These are phyloP conservation scores for Nesometra sesokonis DNA, from an alignment of 35 echinoderm and acorn worm species.

Conservation along the genomic window DNA sequence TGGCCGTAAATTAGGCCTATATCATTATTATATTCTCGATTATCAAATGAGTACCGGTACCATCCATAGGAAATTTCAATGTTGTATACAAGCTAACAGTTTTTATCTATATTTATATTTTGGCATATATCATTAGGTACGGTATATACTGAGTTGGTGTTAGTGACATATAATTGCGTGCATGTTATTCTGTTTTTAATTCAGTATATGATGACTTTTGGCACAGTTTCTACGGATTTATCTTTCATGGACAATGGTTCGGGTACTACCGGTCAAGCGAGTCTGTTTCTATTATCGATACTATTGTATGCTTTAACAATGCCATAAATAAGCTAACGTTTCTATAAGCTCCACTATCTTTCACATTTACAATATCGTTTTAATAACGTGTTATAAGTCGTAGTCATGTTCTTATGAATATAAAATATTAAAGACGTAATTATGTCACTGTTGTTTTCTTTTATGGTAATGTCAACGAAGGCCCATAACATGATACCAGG, in stretches of 20 bases:
- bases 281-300: neutral
- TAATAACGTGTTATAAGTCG: too few species aligned
- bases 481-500: neutral
- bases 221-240: neutral
- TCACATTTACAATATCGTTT: too few species aligned
- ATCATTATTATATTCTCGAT: neutral
- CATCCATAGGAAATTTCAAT: too few species aligned
- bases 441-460: too few species aligned
- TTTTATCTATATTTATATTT: too few species aligned
- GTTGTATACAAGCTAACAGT: too few species aligned
- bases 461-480: too few species aligned
- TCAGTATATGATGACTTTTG: neutral
- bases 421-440: too few species aligned
- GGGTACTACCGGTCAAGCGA: neutral
- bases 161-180: neutral
- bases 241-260: neutral
- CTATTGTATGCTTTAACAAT: neutral
- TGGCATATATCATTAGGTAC: too few species aligned
- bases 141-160: too few species aligned
- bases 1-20: neutral
- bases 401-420: too few species aligned
- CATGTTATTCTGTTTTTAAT: neutral
- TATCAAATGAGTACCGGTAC: neutral
- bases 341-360: neutral
- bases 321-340: neutral